phyloP scores from a whole-genome alignment of 2,113 vertebrate genomes.

The Myodes glareolus region DNA sequence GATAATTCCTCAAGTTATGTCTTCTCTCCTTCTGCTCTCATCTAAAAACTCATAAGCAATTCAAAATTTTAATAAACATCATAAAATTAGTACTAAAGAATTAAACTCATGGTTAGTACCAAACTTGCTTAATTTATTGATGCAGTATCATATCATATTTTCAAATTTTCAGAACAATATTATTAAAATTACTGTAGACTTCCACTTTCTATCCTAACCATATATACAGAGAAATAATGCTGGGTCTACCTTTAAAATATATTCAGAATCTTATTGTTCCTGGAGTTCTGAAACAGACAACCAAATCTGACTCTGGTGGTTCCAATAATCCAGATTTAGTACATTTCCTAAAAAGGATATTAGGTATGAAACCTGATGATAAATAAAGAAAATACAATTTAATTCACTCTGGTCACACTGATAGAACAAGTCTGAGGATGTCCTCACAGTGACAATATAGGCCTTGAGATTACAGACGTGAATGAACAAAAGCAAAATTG shows the following conservation, averaged over 20 bases:
- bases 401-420: background rate
- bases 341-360: background rate
- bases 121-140: background rate
- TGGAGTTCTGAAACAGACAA: background rate
- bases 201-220: background rate
- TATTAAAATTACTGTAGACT: background rate
- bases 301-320: background rate
- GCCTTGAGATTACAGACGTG: background rate
- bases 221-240: background rate
- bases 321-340: background rate
- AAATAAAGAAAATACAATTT: background rate
- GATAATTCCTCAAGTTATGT: too few species aligned
- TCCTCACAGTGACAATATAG: background rate
- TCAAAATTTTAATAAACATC: background rate
- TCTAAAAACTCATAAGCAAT: background rate
- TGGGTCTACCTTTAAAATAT: background rate
- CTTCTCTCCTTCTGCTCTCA: background rate
- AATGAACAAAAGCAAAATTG: background rate
- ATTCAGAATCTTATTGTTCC: background rate
- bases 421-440: background rate
- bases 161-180: background rate
- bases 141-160: background rate
- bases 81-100: background rate
- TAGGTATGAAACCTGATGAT: background rate
- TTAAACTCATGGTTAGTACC: background rate